phyloP scores from a whole-genome alignment of 2,797 vertebrate species.

The Girardinus metallicus region DNA sequence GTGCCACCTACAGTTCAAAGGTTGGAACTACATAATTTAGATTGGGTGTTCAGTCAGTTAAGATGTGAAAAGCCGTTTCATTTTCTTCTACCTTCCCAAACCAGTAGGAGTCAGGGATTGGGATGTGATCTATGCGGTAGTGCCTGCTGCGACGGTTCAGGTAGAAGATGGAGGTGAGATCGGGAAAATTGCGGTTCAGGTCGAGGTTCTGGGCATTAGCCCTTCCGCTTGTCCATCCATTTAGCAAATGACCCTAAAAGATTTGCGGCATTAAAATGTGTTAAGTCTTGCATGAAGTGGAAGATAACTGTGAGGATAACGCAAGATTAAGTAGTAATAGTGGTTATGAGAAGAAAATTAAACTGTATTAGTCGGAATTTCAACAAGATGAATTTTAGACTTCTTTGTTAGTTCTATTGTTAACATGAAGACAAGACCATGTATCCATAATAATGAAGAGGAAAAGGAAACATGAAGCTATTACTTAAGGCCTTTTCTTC shows the following conservation, averaged over 20 bases:
- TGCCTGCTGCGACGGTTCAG: slow-evolving; percentile 83
- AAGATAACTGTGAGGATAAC: not conserved
- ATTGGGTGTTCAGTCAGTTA: not conserved
- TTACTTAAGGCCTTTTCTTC: not conserved
- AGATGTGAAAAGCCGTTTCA: not conserved
- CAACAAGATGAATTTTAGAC: slow-evolving; percentile 31
- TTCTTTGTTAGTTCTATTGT: slow-evolving; percentile 56
- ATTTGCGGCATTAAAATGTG: slow-evolving; percentile 19
- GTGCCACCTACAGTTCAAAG: slow-evolving; percentile 86
- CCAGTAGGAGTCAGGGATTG: slow-evolving; percentile 94
- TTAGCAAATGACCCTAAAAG: slow-evolving; percentile 90
- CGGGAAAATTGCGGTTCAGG: slow-evolving; percentile 97
- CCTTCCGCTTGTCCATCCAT: slow-evolving; percentile 92
- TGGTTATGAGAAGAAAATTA: slow-evolving; percentile 27
- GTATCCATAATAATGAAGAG: slow-evolving; percentile 58
- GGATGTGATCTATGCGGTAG: slow-evolving; percentile 88
- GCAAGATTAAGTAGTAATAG: slow-evolving; percentile 43
- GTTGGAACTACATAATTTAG: not conserved
- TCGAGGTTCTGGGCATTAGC: slow-evolving; percentile 93
- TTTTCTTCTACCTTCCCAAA: slow-evolving; percentile 88
- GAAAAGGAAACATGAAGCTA: not conserved
- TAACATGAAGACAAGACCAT: slow-evolving; percentile 75
- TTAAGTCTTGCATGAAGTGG: not conserved
- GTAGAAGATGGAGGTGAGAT: slow-evolving; percentile 91
- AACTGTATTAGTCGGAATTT: slow-evolving; percentile 45